Evolutionary conservation across 1,140 invertebrate genomes (phyloP).

Genomic region (Brachionus manjavacas): DNA sequence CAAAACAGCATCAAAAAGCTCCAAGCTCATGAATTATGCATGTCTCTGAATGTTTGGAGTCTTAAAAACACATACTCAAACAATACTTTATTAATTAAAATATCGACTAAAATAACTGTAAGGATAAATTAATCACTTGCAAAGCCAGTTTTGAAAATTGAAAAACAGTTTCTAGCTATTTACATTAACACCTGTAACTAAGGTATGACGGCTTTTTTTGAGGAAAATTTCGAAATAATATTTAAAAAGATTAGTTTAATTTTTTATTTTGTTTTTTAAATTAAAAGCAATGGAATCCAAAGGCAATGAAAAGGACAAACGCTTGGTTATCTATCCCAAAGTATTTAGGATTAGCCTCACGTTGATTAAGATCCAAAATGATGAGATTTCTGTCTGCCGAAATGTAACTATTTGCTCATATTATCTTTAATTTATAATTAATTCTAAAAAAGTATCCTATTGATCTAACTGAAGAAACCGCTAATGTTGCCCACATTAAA

Average conservation of each 20-base stretch:
- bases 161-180: neutral
- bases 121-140: neutral
- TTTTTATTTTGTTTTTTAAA: neutral
- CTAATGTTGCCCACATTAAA: neutral
- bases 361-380: neutral
- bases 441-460: conserved; percentile 10
- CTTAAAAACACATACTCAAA: neutral
- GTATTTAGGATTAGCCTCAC: neutral
- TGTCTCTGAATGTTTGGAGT: neutral
- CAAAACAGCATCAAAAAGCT: neutral
- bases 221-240: neutral
- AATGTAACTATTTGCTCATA: neutral
- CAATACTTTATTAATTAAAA: neutral
- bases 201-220: neutral
- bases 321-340: neutral
- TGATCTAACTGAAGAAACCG: conserved; percentile 5
- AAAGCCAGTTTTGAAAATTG: neutral
- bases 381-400: neutral
- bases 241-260: neutral
- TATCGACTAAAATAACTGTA: neutral
- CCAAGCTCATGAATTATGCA: neutral
- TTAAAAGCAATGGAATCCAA: neutral
- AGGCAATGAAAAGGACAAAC: neutral
- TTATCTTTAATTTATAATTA: neutral
- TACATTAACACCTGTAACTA: neutral